These are phyloP conservation scores for Cyprinodon variegatus DNA, from an alignment of 2,113 vertebrate genomes.

Conservation along the genomic window DNA sequence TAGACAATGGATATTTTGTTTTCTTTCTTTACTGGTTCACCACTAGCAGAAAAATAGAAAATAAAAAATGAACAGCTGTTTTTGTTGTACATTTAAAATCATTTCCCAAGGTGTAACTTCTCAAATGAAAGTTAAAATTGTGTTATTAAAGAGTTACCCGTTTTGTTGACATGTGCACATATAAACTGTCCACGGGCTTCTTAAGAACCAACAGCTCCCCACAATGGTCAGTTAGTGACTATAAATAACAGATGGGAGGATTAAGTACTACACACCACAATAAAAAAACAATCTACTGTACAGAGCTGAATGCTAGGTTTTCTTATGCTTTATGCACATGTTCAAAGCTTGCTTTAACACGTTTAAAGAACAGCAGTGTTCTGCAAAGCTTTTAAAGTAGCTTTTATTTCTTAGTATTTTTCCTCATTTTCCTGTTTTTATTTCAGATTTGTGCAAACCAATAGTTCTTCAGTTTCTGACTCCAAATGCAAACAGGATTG, in stretches of 20 bases:
- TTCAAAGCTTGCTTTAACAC: background rate
- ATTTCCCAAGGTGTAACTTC: background rate
- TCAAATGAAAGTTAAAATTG: background rate
- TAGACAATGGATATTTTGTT: background rate
- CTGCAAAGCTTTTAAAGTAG: background rate
- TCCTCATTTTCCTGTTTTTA: background rate
- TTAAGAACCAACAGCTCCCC: constrained; percentile 63
- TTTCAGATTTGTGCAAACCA: background rate
- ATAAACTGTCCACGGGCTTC: constrained; percentile 24
- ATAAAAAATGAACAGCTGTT: background rate
- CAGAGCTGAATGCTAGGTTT: background rate
- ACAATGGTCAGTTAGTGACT: constrained; percentile 51
- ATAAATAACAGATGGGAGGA: constrained; percentile 22
- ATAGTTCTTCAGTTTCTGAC: too few species aligned
- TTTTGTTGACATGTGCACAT: constrained; percentile 11
- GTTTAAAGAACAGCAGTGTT: too few species aligned
- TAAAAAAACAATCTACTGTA: background rate
- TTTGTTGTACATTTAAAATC: background rate
- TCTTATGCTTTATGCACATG: too few species aligned
- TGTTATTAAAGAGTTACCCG: background rate
- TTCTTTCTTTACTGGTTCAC: background rate
- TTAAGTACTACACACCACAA: background rate
- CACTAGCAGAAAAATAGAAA: background rate
- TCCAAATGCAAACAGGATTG: too few species aligned
- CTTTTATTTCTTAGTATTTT: background rate